phyloP scores from a whole-genome alignment of 1,140 invertebrate species.

The Planococcus citri region DNA sequence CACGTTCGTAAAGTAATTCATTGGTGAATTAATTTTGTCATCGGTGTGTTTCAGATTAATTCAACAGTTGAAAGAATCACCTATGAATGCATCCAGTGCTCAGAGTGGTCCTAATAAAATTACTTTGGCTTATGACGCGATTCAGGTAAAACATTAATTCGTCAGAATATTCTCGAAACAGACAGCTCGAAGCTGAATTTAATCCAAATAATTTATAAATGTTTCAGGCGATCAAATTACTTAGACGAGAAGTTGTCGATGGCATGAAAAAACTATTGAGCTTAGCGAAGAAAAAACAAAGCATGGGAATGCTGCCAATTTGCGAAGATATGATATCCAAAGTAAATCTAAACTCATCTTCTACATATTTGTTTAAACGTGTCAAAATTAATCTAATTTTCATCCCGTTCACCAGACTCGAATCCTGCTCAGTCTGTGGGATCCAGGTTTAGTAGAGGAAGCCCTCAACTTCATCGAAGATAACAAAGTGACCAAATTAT shows the following conservation, averaged over 20 bases:
- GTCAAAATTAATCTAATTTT: constrained; percentile 10
- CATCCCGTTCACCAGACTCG: constrained; percentile 45
- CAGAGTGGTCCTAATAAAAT: constrained; percentile 58
- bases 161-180: too few relatives aligned
- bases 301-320: constrained; percentile 57
- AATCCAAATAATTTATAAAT: too few relatives aligned
- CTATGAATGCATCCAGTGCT: constrained; percentile 43
- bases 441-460: constrained; percentile 69
- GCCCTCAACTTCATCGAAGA: constrained; percentile 68
- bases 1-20: neutral
- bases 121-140: constrained; percentile 64
- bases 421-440: constrained; percentile 66
- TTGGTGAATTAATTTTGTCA: neutral
- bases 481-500: constrained; percentile 36
- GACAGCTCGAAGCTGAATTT: too few relatives aligned
- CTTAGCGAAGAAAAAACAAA: constrained; percentile 55
- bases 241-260: constrained; percentile 60
- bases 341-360: constrained; percentile 29
- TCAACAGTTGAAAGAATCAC: constrained; percentile 66
- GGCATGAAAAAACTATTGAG: constrained; percentile 62
- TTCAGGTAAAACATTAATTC: constrained; percentile 38
- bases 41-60: constrained; percentile 44
- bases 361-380: neutral
- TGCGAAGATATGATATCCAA: constrained; percentile 66
- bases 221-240: constrained; percentile 54